Base-by-base conservation (phyloP, 2,113 vertebrate genomes). In the Pteronura brasiliensis region DNA sequence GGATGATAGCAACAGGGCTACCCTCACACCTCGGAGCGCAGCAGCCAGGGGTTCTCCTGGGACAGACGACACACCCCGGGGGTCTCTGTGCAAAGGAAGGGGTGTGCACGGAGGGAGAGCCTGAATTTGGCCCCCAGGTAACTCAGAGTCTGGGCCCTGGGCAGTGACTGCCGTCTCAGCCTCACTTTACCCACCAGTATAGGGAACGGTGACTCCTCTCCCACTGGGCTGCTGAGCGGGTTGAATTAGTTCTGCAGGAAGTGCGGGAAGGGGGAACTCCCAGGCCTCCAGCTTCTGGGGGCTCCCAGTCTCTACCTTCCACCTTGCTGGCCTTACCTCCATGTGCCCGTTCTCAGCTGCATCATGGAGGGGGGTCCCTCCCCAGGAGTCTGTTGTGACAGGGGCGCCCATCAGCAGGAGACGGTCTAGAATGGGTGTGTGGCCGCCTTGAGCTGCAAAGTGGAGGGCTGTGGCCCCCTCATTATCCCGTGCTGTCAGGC, bases 371-470 rank as follows among this genome's bases (percentile, higher is more conserved):
- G 99, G 99, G 2, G 99, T 99, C 59, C 99, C 99, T 4, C 99
- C 99, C 99, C 99, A 99, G 96, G 98, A 98, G 93, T 99, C 99
- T 84, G 98, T 98, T 86, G 98, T 96, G 96, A 99, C 90, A 49
- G 98, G 98, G 81, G 99, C 99, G 4, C 99, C 99, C 98, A 99
- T 97, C 21, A 98, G 97, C 83, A 99, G 98, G 47, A 99, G 99
- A 29, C 98, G 98, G 91, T 99, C 99, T 36, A 99, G 98, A 83
- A 99, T 99, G 67, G 98, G 98, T 8, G 97, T 98, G 96, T 99
- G 99, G 87, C 99, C 99, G 2, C 99, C 99, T n/a, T 99, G 99
- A 93, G 99, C 99, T 3, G 99, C 99, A 79, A 99, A 99, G 96
- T 99, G 99, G 90, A 99, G 98, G 27, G 99, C 99, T 0, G 99